Percentiles rank a stretch among this genome's conserved stretches.
Conservation (phyloP, 2,797 vertebrate genomes). For the Argya squamiceps region DNA sequence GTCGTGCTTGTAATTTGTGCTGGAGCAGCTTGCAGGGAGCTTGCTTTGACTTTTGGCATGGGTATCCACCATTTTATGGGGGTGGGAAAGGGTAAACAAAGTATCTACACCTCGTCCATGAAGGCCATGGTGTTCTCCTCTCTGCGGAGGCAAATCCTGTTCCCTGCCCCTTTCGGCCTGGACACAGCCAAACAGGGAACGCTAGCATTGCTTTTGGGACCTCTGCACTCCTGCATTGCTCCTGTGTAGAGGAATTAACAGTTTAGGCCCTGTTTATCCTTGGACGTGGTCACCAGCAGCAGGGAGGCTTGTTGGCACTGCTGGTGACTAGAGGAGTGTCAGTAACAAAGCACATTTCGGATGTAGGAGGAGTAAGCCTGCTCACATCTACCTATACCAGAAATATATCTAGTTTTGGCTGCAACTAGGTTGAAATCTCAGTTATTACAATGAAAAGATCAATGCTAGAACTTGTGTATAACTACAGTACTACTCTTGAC, state of each 20-base stretch:
- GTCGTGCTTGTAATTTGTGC: neutral
- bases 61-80: accelerated
- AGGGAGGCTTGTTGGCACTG: neutral
- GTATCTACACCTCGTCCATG: too few species aligned
- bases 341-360: neutral
- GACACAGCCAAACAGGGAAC: neutral
- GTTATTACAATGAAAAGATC: neutral
- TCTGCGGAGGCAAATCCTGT: neutral
- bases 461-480: neutral
- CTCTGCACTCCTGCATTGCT: neutral
- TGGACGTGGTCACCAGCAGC: neutral
- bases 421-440: neutral
- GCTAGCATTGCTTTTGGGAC: neutral
- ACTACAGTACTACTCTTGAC: neutral
- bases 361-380: neutral
- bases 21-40: neutral
- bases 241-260: neutral
- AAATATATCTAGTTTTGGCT: neutral
- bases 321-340: neutral
- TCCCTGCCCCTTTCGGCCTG: neutral
- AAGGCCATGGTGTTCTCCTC: neutral
- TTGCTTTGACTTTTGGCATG: neutral
- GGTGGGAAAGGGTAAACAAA: neutral
- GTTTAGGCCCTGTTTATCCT: neutral
- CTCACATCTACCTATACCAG: neutral